Percentiles rank a stretch among this genome's conserved stretches.
Evolutionary conservation across 2,113 vertebrate genomes (phyloP).

Genomic region (Cyanistes caeruleus): DNA sequence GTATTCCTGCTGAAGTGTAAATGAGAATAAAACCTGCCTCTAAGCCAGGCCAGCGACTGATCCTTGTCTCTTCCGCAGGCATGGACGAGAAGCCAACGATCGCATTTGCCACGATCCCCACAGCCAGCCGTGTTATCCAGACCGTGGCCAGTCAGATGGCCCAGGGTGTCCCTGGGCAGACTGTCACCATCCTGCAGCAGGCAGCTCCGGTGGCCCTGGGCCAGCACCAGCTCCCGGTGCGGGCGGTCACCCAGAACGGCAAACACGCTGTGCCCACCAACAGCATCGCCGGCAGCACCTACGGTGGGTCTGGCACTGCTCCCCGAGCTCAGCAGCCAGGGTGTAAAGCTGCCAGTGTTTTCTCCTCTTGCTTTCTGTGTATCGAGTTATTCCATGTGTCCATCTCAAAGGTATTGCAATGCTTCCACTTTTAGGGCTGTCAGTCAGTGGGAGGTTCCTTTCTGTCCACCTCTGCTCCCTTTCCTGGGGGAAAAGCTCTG

Average conservation of each 20-base stretch:
- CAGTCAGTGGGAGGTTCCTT: neutral
- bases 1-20: neutral
- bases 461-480: neutral
- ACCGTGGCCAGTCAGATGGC: slow-evolving; percentile 84
- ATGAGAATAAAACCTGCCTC: neutral
- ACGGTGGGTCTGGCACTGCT: slow-evolving; percentile 75
- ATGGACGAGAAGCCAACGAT: slow-evolving; percentile 83
- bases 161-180: slow-evolving; percentile 81
- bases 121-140: slow-evolving; percentile 89
- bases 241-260: slow-evolving; percentile 91
- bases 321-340: neutral
- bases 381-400: neutral
- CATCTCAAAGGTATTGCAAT: neutral
- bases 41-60: neutral
- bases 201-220: slow-evolving; percentile 78
- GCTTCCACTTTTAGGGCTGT: neutral
- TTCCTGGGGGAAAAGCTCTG: neutral
- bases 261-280: slow-evolving; percentile 85
- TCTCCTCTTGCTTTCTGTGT: neutral
- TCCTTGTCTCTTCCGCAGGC: slow-evolving; percentile 40
- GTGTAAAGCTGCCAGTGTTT: neutral
- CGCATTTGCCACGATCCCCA: slow-evolving; percentile 77
- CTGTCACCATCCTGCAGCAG: slow-evolving; percentile 85
- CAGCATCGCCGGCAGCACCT: slow-evolving; percentile 80
- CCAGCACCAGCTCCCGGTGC: slow-evolving; percentile 90